These are phyloP conservation scores for Scaptodrosophila lebanonensis DNA, from an alignment of 1,140 invertebrate species.

Conservation along the genomic window DNA sequence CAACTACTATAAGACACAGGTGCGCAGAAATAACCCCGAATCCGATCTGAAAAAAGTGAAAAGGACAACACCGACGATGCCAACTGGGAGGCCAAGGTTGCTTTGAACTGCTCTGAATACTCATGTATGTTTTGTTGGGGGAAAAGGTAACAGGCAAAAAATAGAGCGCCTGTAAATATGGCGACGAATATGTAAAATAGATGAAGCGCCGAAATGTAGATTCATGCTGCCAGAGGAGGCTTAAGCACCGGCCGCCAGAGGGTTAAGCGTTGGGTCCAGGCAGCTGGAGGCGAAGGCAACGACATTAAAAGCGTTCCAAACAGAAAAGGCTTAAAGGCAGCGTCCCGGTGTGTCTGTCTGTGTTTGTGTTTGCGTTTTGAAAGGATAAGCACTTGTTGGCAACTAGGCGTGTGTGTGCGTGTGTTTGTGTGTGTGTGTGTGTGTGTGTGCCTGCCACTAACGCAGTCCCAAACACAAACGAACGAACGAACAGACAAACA, in stretches of 20 bases:
- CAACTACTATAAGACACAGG: too few species aligned
- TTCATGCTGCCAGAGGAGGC: slow-evolving; percentile 2
- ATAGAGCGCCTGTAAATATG: slow-evolving; percentile 67
- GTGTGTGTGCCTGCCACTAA: slow-evolving; percentile 14
- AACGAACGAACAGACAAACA: slow-evolving; percentile 1
- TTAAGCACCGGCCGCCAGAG: not conserved
- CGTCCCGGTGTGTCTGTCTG: too few species aligned
- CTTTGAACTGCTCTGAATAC: too few species aligned
- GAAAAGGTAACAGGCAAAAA: slow-evolving; percentile 39
- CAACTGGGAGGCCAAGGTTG: too few species aligned
- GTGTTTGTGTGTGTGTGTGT: not conserved
- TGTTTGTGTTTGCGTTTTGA: slow-evolving; percentile 18
- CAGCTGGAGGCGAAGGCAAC: slow-evolving; percentile 8
- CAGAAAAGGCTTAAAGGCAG: slow-evolving; percentile 33
- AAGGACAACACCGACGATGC: too few species aligned
- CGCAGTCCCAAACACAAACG: slow-evolving; percentile 10
- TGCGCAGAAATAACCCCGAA: too few species aligned
- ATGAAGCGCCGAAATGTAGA: slow-evolving; percentile 62
- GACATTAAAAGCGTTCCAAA: slow-evolving; percentile 11
- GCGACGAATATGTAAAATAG: slow-evolving; percentile 69
- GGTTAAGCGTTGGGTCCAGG: slow-evolving; percentile 29
- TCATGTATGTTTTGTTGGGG: slow-evolving; percentile 4
- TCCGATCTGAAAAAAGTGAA: too few species aligned
- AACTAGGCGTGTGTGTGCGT: not conserved
- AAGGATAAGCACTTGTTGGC: slow-evolving; percentile 5